Evolutionary conservation across 2,113 vertebrate species (phyloP).

Genomic region (Ptychochromis oligacanthus): DNA sequence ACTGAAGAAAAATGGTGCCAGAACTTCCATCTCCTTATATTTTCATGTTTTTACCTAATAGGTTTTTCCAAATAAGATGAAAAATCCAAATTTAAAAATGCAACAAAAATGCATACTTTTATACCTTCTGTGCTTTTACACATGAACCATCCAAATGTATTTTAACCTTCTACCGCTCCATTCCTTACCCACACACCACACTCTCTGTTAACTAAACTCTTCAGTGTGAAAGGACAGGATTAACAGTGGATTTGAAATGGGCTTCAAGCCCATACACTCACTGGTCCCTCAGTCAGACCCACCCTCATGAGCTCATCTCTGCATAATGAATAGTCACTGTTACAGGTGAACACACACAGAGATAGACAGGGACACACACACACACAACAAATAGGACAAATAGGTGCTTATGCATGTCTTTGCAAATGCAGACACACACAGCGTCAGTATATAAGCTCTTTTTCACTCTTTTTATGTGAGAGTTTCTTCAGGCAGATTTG

Average conservation of each 20-base stretch:
- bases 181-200: slow-evolving; percentile 56
- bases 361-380: slow-evolving; percentile 20
- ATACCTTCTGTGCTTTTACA: background rate
- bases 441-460: slow-evolving; percentile 30
- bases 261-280: slow-evolving; percentile 47
- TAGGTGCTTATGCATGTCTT: slow-evolving; percentile 15
- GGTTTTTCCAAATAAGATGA: background rate
- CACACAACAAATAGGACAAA: slow-evolving; percentile 50
- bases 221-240: slow-evolving; percentile 75
- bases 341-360: slow-evolving; percentile 68
- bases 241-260: slow-evolving; percentile 75
- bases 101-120: background rate
- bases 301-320: slow-evolving; percentile 70
- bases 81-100: background rate
- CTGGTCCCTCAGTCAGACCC: slow-evolving; percentile 46
- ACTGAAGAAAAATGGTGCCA: background rate
- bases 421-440: slow-evolving; percentile 27
- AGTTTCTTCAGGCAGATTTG: slow-evolving; percentile 49
- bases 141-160: background rate
- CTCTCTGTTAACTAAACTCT: slow-evolving; percentile 56
- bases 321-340: slow-evolving; percentile 56
- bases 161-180: slow-evolving; percentile 14
- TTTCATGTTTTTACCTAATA: background rate
- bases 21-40: background rate
- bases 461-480: slow-evolving; percentile 31